These are phyloP conservation scores for Eumaeus atala DNA, from an alignment of 1,140 invertebrate genomes.

Conservation along the genomic window DNA sequence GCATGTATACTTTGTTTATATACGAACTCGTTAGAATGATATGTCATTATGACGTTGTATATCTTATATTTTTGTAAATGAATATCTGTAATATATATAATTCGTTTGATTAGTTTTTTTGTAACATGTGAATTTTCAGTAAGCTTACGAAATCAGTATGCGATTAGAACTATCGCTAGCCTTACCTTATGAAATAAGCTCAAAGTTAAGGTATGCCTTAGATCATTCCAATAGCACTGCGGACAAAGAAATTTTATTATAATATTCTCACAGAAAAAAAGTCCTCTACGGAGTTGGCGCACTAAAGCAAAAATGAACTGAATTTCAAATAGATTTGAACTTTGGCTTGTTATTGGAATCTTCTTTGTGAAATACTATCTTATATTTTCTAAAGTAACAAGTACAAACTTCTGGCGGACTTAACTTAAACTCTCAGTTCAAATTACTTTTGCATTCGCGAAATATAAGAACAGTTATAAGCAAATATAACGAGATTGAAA, in stretches of 20 bases:
- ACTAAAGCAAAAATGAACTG: conserved; percentile 11
- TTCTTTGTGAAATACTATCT: conserved; percentile 27
- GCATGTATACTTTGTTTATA: too few species aligned
- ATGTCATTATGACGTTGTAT: too few species aligned
- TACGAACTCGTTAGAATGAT: too few species aligned
- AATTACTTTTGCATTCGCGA: conserved; percentile 38
- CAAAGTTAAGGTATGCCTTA: too few species aligned
- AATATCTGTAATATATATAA: too few species aligned
- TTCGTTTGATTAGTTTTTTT: too few species aligned
- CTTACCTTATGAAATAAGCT: too few species aligned
- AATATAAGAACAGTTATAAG: conserved; percentile 36
- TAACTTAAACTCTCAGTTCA: conserved; percentile 31
- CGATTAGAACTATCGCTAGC: too few species aligned
- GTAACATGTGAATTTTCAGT: too few species aligned
- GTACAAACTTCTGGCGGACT: conserved; percentile 23
- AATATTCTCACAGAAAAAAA: conserved; percentile 32
- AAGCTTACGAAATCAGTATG: too few species aligned
- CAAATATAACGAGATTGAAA: conserved; percentile 40
- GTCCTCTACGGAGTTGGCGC: background rate
- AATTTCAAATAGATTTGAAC: conserved; percentile 17
- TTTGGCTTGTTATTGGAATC: conserved; percentile 27
- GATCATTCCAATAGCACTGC: background rate
- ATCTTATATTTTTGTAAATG: too few species aligned
- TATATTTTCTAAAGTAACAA: conserved; percentile 43
- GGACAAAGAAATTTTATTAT: conserved; percentile 5